These are phyloP conservation scores for Cephus sareptanus DNA, from an alignment of 2,888 invertebrate genomes.

Conservation along the genomic window DNA sequence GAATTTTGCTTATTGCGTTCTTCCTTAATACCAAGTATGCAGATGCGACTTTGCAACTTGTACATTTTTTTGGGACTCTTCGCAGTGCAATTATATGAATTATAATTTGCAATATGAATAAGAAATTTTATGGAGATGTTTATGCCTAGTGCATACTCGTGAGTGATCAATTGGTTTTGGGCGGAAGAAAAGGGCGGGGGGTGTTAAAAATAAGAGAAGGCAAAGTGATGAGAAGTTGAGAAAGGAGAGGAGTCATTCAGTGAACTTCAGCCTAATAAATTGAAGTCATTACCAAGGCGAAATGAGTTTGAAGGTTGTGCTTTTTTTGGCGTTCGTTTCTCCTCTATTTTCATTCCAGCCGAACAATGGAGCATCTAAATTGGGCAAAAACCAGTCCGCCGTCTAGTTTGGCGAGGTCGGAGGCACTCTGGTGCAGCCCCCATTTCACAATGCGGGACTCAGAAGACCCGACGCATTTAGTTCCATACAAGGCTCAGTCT, in stretches of 20 bases:
- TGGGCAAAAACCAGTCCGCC: slow-evolving; percentile 56
- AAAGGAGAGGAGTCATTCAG: neutral
- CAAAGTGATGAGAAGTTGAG: neutral
- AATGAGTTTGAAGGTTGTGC: neutral
- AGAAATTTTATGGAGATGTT: neutral
- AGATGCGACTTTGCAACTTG: neutral
- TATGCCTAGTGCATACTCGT: neutral
- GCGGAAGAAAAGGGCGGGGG: no score
- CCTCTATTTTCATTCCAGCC: slow-evolving; percentile 51
- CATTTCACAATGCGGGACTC: slow-evolving; percentile 9
- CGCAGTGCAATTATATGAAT: neutral
- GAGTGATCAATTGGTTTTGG: neutral
- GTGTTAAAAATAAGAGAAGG: neutral
- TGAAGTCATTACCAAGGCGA: slow-evolving; percentile 2
- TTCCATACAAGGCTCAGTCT: neutral
- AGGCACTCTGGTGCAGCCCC: slow-evolving; percentile 30
- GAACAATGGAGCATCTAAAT: slow-evolving; percentile 54
- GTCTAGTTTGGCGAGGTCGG: slow-evolving; percentile 48
- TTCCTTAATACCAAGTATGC: neutral
- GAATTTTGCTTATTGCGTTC: neutral
- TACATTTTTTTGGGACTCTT: neutral
- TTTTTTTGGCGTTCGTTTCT: slow-evolving; percentile 9
- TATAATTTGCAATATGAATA: neutral
- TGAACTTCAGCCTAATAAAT: slow-evolving; percentile 4
- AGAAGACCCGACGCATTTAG: neutral